A percentile compares a stretch with the other conserved stretches of the same genome.
Evolutionary conservation across 2,888 invertebrate species (phyloP).

Genomic region (Leptinotarsa tumamoca): DNA sequence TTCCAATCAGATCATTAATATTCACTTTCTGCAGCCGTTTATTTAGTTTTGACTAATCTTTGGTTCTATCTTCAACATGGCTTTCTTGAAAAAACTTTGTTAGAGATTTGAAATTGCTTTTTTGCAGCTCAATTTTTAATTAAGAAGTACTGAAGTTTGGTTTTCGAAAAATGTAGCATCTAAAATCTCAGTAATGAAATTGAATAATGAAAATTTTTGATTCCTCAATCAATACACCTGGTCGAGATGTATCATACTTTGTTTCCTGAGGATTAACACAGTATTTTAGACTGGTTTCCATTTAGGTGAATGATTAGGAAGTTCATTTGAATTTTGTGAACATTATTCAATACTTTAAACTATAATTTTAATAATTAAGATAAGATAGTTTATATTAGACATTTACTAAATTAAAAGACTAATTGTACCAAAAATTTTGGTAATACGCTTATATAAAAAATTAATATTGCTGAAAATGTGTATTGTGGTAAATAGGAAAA

Average conservation of each 20-base stretch:
- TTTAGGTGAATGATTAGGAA: constrained; percentile 14
- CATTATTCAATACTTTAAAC: constrained; percentile 30
- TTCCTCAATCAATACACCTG: background rate
- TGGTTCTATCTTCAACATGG: too few relatives aligned
- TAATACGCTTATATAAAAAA: constrained; percentile 57
- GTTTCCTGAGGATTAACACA: background rate
- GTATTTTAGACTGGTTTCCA: constrained; percentile 14
- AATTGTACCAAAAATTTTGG: constrained; percentile 57
- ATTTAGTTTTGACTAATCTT: too few relatives aligned
- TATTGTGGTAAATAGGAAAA: constrained; percentile 38
- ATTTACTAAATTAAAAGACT: constrained; percentile 54
- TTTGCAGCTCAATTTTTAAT: background rate
- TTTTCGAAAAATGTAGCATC: background rate
- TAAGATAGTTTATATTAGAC: constrained; percentile 40
- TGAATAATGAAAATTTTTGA: background rate
- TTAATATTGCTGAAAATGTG: constrained; percentile 50
- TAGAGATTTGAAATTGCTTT: too few relatives aligned
- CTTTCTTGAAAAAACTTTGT: too few relatives aligned
- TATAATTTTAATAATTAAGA: constrained; percentile 33
- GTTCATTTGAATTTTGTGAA: constrained; percentile 17
- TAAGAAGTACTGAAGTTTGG: too few relatives aligned
- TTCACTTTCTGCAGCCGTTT: too few relatives aligned
- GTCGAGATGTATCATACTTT: background rate
- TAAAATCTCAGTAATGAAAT: background rate
- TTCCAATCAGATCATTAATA: too few relatives aligned